Base-by-base conservation (phyloP, 2,888 invertebrate species). In the Diaphora mendica region DNA sequence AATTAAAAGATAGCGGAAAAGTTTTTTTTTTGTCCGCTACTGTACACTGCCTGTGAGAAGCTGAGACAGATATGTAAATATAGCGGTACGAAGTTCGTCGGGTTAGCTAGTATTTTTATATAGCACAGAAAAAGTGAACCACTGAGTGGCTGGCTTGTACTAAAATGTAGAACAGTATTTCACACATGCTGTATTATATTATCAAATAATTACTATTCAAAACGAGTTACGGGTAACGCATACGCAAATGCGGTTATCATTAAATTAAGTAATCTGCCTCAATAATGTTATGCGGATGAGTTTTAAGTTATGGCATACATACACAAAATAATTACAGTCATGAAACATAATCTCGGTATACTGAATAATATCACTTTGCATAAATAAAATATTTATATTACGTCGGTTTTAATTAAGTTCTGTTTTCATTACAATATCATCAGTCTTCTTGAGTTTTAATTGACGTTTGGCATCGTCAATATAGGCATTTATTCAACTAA, bases 201-300 rank as follows among this genome's bases (percentile, higher is more conserved):
- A 59, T 67, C 59, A 51, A 59, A 65, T 26, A 55, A 35, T 39
- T 71, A 65, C 42, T 17, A 26, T 55, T 59, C 74, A 70, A 82
- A 48, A 83, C 81, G 76, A 68, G 73, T 67, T 68, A 68, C 68
- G 70, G 74, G 51, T 26, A 59, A 23, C 72, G 67, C 71, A 66
- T 78, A 75, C 73, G 48, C 71, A 73, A 68, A 74, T 71, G 74
- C 68, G 64, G 80, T 75, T 80, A 75, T 82, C 68, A 65, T 82
- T 64, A 82, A 59, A 73, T 73, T 75, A 82, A 80, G 75, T 82
- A 80, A 75, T 65, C 62, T 65, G 13, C 30, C 44, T 62, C 35
- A 70, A 80, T 74, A 74, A 71, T 59, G 74, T 71, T 68, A 75
- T 68, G 55, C 76, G 73, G 48, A 79, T 73, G 71, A 75, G 67